Evolutionary conservation across 2,113 vertebrate species (phyloP).

Genomic region (Tragulus kanchil): DNA sequence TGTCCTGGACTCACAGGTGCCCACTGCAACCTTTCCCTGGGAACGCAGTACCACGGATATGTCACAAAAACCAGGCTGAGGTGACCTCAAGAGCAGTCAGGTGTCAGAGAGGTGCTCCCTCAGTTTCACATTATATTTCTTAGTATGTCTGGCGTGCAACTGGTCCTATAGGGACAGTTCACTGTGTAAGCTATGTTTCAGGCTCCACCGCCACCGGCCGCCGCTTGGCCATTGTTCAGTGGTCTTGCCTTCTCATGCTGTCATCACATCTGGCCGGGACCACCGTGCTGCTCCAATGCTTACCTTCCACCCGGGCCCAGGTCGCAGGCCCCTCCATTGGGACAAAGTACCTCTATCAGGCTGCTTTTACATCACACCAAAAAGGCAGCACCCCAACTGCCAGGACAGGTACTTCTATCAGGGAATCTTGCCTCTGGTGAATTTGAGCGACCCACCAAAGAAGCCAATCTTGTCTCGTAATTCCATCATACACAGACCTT

Average conservation of each 20-base stretch:
- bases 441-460: neutral
- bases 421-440: no score
- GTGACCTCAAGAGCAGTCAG: accelerated
- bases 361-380: accelerated
- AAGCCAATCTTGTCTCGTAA: neutral
- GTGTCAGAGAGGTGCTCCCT: neutral
- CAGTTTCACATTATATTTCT: neutral
- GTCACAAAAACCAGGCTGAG: accelerated
- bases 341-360: accelerated
- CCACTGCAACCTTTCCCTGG: no score
- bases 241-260: accelerated
- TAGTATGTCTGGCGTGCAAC: accelerated
- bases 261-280: accelerated
- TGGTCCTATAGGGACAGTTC: neutral
- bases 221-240: accelerated
- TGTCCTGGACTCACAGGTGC: no score
- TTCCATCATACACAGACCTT: accelerated
- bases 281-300: accelerated
- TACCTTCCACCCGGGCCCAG: accelerated
- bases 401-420: accelerated
- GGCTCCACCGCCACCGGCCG: accelerated
- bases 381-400: accelerated
- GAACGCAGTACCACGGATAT: no score
- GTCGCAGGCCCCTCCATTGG: accelerated
- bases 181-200: neutral